These are phyloP conservation scores for Oconnorella tubifera DNA, from an alignment of 2,888 invertebrate genomes.

Conservation along the genomic window DNA sequence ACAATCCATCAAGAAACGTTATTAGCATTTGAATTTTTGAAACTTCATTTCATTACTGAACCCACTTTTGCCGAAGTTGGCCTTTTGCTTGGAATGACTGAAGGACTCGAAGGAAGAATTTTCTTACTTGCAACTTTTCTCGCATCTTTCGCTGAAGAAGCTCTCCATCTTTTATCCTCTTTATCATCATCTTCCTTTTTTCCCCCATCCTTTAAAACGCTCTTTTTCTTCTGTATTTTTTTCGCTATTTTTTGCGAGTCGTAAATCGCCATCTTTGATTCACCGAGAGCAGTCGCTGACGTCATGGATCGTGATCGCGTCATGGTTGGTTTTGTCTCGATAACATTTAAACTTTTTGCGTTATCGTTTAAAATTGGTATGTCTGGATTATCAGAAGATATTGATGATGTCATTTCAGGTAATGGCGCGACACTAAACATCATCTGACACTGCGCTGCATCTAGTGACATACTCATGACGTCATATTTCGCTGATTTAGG, in stretches of 20 bases:
- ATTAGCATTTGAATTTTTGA: too few relatives aligned
- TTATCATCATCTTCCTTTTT: not conserved
- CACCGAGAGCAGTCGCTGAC: too few relatives aligned
- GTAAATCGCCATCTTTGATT: not conserved
- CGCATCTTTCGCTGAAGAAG: not conserved
- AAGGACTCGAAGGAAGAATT: not conserved
- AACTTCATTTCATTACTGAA: too few relatives aligned
- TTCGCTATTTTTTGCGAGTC: not conserved
- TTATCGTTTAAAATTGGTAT: too few relatives aligned
- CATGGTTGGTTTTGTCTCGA: too few relatives aligned
- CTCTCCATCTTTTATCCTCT: not conserved
- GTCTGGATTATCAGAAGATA: not conserved
- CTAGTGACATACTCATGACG: not conserved
- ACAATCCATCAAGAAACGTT: too few relatives aligned
- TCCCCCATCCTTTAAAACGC: not conserved
- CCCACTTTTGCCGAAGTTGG: not conserved
- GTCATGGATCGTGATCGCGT: too few relatives aligned
- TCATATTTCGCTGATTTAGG: not conserved
- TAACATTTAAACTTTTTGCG: too few relatives aligned
- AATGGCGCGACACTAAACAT: not conserved
- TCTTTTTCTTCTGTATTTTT: not conserved
- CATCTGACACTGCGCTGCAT: slow-evolving; percentile 3
- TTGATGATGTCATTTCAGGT: slow-evolving; percentile 3
- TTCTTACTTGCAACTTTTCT: not conserved
- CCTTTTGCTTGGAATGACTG: not conserved